phyloP scores from a whole-genome alignment of 2,888 invertebrate species.

The Thymelicus sylvestris region DNA sequence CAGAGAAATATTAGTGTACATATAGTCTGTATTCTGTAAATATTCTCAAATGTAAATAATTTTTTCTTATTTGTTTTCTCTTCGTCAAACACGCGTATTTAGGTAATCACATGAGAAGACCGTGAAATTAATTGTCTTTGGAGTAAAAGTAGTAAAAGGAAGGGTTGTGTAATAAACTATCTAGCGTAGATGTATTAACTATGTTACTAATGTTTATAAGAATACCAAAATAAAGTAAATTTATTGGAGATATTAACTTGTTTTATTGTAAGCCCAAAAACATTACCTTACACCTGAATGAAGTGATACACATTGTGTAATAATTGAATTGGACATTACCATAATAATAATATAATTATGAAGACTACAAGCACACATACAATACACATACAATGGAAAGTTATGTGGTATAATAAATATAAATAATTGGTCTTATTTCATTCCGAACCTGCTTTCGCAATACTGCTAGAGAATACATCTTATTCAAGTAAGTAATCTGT shows the following conservation, averaged over 20 bases:
- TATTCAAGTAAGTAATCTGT: too few relatives aligned
- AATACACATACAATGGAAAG: too few relatives aligned
- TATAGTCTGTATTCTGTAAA: conserved; percentile 38
- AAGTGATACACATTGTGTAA: too few relatives aligned
- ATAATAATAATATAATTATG: too few relatives aligned
- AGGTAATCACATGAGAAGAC: conserved; percentile 41
- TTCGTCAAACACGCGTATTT: conserved; percentile 32
- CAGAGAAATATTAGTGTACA: conserved; percentile 33
- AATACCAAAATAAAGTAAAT: conserved; percentile 63
- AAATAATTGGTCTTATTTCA: too few relatives aligned
- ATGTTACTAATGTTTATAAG: conserved; percentile 79
- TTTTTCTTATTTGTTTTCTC: conserved; percentile 25
- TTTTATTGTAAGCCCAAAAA: conserved; percentile 16
- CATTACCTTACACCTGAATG: neutral
- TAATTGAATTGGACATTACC: too few relatives aligned
- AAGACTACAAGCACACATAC: too few relatives aligned
- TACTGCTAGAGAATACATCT: too few relatives aligned
- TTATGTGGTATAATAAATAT: too few relatives aligned
- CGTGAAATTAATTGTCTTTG: conserved; percentile 54
- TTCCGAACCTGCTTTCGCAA: too few relatives aligned
- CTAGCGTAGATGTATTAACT: conserved; percentile 73
- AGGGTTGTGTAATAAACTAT: conserved; percentile 82
- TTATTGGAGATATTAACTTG: conserved; percentile 48
- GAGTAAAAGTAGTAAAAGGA: conserved; percentile 68
- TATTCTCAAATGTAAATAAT: conserved; percentile 39